Evolutionary conservation across 23 tunicate genomes (phyloP), one percentile per base, ranked within the genome.

Genomic region (Botrylloides violaceus): DNA sequence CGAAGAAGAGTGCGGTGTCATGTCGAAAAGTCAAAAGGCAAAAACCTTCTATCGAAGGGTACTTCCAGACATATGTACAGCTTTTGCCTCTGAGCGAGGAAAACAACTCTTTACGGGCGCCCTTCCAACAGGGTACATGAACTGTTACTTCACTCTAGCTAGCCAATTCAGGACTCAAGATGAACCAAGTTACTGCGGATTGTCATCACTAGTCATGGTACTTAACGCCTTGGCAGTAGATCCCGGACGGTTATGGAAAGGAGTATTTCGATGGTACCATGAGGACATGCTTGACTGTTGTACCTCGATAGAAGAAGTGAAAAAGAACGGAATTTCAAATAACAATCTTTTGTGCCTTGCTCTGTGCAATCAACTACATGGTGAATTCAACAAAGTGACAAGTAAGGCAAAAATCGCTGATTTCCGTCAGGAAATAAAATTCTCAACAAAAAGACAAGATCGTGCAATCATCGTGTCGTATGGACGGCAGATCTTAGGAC

Each of bases 201-300:
- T 84, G 20, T 78, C 92, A 2, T 84, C 92, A 32, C 61, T 84
- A 4, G 92, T 84, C 9, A 84, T 84, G 75, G 76, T 84, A 2
- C 61, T 84, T 3, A 84, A 84, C 65, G 84, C 79, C 12, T 57
- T 84, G 29, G 76, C 80, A 34, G 80, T 84, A 3, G 92, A 84
- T 73, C 92, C 92, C 29, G 92, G 92, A 78, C 30, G 35, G 3
- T 72, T 80, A 5, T 86, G 94, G 94, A 86, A 86, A 75, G 94
- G 94, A 34, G 94, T 86, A 18, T 86, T 83, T 80, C 59, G 94
- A 56, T 86, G 94, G 94, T 86, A 86, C 53, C 94, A 86, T 86
- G 94, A 86, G 65, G 76, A 79, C 53, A 86, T 86, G 94, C 65
- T 86, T 1, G 94, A 79, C 24, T 86, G 94, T 60, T 86, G 94